Conservation (phyloP, 53 echinoderm and acorn worm genomes). For the Apostichopus leukothele region DNA sequence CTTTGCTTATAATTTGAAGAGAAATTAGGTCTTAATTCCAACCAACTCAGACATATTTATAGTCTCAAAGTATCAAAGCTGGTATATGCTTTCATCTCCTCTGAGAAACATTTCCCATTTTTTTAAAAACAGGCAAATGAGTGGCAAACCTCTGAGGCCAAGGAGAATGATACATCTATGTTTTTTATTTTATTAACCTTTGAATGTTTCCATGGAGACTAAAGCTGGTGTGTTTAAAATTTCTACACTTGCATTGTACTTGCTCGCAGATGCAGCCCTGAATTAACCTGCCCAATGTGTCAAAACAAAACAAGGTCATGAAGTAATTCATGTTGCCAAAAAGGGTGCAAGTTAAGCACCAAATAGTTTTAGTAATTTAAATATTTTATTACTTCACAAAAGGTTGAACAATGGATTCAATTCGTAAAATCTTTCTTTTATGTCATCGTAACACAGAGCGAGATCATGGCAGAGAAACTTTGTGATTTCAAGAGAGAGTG, state of each 20-base stretch:
- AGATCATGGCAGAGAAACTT: not conserved
- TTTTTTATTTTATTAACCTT: no score
- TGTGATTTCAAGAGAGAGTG: not conserved
- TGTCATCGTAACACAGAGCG: not conserved
- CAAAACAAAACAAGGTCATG: not conserved
- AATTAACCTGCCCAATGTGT: not conserved
- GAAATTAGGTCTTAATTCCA: not conserved
- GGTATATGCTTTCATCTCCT: no score
- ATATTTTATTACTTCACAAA: not conserved
- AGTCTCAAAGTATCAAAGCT: no score
- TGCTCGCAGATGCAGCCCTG: no score
- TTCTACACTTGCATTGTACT: no score
- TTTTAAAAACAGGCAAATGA: not conserved
- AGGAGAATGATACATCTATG: no score
- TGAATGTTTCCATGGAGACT: no score
- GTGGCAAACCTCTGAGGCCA: not conserved
- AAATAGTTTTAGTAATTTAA: not conserved
- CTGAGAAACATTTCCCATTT: no score
- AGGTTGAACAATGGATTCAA: not conserved
- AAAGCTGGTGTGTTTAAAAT: no score
- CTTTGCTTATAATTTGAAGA: not conserved
- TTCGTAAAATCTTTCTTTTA: not conserved
- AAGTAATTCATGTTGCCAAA: not conserved
- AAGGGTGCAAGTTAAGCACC: not conserved
- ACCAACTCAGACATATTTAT: no score